Evolutionary conservation across 2,797 vertebrate species (phyloP).

Genomic region (Gila robusta): DNA sequence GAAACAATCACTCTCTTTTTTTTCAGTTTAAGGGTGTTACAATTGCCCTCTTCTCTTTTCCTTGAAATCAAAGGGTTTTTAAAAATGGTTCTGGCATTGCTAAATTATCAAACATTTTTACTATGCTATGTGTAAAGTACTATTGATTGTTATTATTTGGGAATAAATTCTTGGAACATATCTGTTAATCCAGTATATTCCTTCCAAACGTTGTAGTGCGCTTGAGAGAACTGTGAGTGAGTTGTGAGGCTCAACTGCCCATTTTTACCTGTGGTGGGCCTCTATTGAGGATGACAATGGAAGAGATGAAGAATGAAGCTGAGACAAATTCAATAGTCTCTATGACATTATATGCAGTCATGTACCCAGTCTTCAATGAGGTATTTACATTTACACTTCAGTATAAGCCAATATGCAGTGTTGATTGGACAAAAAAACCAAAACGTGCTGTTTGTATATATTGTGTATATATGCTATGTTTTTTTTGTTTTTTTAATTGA

Average conservation of each 20-base stretch:
- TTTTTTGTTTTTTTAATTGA: not conserved
- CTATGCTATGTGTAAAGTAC: not conserved
- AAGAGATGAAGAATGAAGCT: constrained; percentile 99
- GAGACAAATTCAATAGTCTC: constrained; percentile 99
- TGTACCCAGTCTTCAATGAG: constrained; percentile 99
- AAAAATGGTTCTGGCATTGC: not conserved
- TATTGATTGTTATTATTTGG: not conserved
- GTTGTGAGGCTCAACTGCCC: constrained; percentile 64
- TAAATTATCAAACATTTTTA: not conserved
- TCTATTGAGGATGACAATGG: constrained; percentile 99
- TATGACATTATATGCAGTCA: constrained; percentile 98
- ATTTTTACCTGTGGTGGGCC: constrained; percentile 74
- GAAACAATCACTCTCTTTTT: no score
- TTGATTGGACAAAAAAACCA: not conserved
- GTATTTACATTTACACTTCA: constrained; percentile 70
- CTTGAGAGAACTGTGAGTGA: constrained; percentile 78
- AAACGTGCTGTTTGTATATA: not conserved
- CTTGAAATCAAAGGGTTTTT: not conserved
- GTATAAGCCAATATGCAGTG: not conserved
- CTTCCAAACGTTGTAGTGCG: constrained; percentile 1
- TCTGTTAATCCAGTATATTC: not conserved
- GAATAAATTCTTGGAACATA: not conserved
- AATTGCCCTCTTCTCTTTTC: not conserved
- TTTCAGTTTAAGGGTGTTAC: no score
- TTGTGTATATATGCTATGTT: not conserved